Conservation (phyloP, 2,888 invertebrate genomes). For the Eledone cirrhosa region DNA sequence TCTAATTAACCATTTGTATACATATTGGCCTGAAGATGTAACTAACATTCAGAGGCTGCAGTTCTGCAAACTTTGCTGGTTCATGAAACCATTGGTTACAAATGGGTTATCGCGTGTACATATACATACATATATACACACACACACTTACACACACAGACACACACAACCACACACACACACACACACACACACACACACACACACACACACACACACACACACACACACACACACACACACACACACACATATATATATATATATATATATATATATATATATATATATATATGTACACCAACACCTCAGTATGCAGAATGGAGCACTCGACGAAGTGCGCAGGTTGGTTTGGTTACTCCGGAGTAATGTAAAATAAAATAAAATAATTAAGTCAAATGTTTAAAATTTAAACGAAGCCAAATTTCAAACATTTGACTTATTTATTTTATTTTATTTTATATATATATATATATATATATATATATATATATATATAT, state of each 20-base stretch:
- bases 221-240: neutral
- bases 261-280: neutral
- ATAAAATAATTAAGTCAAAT: too few species aligned
- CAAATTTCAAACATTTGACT: too few species aligned
- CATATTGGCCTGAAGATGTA: neutral
- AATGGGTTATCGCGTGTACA: neutral
- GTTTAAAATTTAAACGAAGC: too few species aligned
- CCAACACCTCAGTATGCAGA: neutral
- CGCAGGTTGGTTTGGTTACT: too few species aligned
- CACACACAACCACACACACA: neutral
- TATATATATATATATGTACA: slow-evolving; percentile 6
- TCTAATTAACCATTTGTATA: neutral
- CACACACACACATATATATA: neutral
- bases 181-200: neutral
- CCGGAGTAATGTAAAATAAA: too few species aligned
- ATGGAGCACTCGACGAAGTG: too few species aligned
- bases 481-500: neutral
- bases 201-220: neutral
- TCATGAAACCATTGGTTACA: neutral
- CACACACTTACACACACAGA: neutral
- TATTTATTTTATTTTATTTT: too few species aligned
- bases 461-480: neutral
- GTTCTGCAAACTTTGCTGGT: neutral
- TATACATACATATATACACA: neutral
- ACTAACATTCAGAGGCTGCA: neutral